These are phyloP conservation scores for Irena cyanogastra DNA, from an alignment of 2,113 vertebrate species.

Conservation along the genomic window DNA sequence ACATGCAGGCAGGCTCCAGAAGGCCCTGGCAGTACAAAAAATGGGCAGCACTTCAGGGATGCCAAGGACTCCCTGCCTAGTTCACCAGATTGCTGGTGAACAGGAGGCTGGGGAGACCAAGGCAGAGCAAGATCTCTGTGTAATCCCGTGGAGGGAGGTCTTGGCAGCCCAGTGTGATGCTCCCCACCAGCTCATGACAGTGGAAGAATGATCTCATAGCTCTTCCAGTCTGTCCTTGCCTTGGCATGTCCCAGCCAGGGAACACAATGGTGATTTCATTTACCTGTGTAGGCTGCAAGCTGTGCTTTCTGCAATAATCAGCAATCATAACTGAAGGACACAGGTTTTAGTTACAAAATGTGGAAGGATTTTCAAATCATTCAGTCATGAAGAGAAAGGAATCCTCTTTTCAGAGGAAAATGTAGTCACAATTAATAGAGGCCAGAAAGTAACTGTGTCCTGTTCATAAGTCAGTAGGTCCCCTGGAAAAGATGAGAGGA, in stretches of 20 bases:
- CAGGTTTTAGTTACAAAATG: neutral
- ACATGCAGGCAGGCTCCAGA: neutral
- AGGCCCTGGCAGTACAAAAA: neutral
- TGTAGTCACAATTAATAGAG: neutral
- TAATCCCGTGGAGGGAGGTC: neutral
- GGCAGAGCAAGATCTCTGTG: neutral
- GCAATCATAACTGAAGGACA: neutral
- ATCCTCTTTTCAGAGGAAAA: neutral
- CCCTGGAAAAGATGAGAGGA: neutral
- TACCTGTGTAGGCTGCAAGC: neutral
- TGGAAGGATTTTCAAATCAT: neutral
- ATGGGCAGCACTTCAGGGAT: neutral
- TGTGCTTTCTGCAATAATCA: neutral
- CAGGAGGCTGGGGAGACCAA: neutral
- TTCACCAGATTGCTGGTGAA: neutral
- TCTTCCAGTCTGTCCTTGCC: neutral
- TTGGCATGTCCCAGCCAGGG: neutral
- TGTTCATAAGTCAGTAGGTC: neutral
- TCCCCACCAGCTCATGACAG: neutral
- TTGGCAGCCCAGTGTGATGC: neutral
- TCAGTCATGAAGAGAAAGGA: neutral
- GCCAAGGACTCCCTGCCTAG: neutral
- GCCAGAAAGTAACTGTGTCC: neutral
- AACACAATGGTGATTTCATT: fast-evolving
- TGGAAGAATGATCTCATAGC: neutral